Percentiles rank a stretch among this genome's conserved stretches.
Evolutionary conservation across 2,113 vertebrate species (phyloP).

Genomic region (Pseudorasbora parva): DNA sequence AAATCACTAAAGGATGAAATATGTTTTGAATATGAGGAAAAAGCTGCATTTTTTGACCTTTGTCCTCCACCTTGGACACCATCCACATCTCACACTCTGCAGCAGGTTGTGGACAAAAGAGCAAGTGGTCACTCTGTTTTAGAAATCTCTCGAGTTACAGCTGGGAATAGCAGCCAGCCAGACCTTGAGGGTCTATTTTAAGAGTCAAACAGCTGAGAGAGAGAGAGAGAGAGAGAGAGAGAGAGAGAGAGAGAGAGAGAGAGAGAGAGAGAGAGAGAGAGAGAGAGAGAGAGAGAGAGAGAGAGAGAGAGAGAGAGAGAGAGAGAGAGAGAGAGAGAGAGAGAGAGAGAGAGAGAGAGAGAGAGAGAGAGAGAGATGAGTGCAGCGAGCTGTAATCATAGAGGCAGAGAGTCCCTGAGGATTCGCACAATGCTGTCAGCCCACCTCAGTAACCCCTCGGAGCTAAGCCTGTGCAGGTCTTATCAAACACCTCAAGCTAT

Average conservation of each 20-base stretch:
- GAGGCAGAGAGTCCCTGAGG: constrained; percentile 36
- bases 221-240: neutral
- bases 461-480: constrained; percentile 44
- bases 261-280: constrained; percentile 39
- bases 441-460: constrained; percentile 37
- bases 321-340: constrained; percentile 17
- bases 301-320: constrained; percentile 30
- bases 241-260: constrained; percentile 26
- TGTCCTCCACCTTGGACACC: constrained; percentile 18
- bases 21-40: neutral
- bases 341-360: constrained; percentile 21
- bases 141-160: constrained; percentile 29
- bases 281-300: neutral
- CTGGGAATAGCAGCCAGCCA: constrained; percentile 41
- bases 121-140: constrained; percentile 46
- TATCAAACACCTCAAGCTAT: constrained; percentile 42
- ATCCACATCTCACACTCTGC: constrained; percentile 21
- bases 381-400: constrained; percentile 29
- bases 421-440: constrained; percentile 30
- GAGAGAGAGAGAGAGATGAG: constrained; percentile 30
- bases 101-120: constrained; percentile 40
- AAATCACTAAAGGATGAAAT: neutral
- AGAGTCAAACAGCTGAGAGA: constrained; percentile 50
- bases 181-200: constrained; percentile 48
- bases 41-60: neutral